Conservation (phyloP, 2,113 vertebrate species). For the Nothoprocta perdicaria region DNA sequence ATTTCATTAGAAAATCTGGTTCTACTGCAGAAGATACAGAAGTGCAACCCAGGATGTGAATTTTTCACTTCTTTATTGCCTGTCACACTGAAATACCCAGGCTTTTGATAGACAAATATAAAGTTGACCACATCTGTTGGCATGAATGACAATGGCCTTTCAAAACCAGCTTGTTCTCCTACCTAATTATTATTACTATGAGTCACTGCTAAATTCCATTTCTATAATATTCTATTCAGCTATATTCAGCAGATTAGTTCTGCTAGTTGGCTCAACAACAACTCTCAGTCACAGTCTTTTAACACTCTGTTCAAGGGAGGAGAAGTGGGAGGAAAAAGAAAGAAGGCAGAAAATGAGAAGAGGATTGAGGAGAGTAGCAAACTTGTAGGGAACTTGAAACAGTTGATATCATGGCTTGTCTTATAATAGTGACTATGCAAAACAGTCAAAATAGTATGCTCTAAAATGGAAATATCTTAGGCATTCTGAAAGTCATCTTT, state of each 20-base stretch:
- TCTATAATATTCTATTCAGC: conserved; percentile 25
- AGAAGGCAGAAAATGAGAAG: conserved; percentile 58
- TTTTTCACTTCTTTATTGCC: background rate
- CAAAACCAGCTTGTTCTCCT: conserved; percentile 11
- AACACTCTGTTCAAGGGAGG: conserved; percentile 42
- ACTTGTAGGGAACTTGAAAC: background rate
- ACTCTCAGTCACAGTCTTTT: conserved; percentile 53
- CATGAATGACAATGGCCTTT: conserved; percentile 23
- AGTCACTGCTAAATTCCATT: conserved; percentile 45
- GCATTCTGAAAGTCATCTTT: background rate
- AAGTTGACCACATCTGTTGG: background rate
- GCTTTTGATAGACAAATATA: conserved; percentile 17
- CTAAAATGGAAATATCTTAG: background rate
- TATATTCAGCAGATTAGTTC: conserved; percentile 66
- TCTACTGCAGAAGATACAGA: background rate
- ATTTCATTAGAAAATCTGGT: background rate
- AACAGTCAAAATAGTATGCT: background rate
- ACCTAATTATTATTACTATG: conserved; percentile 52
- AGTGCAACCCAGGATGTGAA: background rate
- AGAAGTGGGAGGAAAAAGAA: conserved; percentile 52
- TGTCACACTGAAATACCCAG: background rate
- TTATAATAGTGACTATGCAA: background rate
- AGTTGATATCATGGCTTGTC: background rate
- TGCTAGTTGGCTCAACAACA: conserved; percentile 52
- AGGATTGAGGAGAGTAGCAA: conserved; percentile 14